Base-by-base conservation (phyloP, 1,140 invertebrate genomes). In the Drosophila grimshawi region DNA sequence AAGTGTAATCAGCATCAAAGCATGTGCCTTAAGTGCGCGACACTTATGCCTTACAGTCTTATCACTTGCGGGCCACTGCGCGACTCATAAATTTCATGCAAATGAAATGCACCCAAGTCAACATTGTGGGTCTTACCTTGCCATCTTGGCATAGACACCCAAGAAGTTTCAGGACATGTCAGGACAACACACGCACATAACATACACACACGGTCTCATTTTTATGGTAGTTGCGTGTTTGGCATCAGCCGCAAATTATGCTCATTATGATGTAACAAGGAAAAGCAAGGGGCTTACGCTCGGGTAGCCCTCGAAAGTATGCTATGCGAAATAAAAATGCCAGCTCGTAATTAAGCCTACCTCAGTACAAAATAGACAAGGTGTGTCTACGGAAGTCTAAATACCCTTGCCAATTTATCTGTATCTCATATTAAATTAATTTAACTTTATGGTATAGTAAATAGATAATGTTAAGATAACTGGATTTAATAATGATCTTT, bases 221-320 rank as follows among this genome's bases (percentile, higher is more conserved):
- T 53, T 43, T 52, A n/a, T 52, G 10, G 30, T 29, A 37, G 35
- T 62, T 76, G 51, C 43, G 70, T 75, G 66, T 74, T 63, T 46
- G 51, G 61, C 79, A 67, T 55, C 76, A 74, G 76, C 80, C 76
- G 67, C 80, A 83, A 67, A 79, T 83, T 83, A 72, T 69, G 70
- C 55, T 67, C 65, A 83, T 82, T 79, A 79, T 76, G 65, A 78
- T 66, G 81, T 55, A 56, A 43, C 39, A 43, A 43, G 39, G 39
- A 43, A 43, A 30, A 48, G 48, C 27, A 43, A 43, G 43, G 49
- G 46, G 41, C 27, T 33, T 35, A 5, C 29, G 37, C 27, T 7
- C 33, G 3, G 10, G 45, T 30, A 67, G 70, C 74, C 75, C 78
- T 59, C 19, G 60, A 88, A 86, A 82, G 83, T 80, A 79, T 80